These are phyloP conservation scores for Octopus sinensis DNA, from an alignment of 1,140 invertebrate species.

Conservation along the genomic window DNA sequence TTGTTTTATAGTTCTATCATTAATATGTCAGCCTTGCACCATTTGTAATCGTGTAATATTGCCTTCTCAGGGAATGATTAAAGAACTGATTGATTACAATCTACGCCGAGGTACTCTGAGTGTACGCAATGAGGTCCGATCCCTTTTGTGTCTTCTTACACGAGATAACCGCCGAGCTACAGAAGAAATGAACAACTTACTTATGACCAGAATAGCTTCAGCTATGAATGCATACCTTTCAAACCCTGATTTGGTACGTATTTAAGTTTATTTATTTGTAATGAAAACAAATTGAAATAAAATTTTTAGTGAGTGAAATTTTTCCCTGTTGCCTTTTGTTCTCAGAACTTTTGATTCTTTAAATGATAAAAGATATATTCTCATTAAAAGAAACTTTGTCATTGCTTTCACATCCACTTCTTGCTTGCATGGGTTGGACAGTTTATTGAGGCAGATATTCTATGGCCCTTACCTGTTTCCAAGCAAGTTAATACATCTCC, in stretches of 20 bases:
- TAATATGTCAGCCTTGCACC: background rate
- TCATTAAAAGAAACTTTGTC: no score
- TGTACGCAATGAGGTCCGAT: constrained; percentile 61
- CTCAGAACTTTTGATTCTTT: no score
- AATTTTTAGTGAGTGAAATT: no score
- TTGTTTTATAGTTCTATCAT: no score
- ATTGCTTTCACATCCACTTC: no score
- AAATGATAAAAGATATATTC: no score
- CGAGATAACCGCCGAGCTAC: constrained; percentile 84
- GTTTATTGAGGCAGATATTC: no score
- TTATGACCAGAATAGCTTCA: constrained; percentile 73
- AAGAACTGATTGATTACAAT: constrained; percentile 88
- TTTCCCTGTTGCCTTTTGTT: no score
- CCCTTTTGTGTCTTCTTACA: constrained; percentile 85
- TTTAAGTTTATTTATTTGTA: background rate
- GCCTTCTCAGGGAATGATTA: constrained; percentile 73
- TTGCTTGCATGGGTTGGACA: no score
- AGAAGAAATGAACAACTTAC: constrained; percentile 76
- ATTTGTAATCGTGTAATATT: background rate
- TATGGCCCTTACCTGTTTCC: no score
- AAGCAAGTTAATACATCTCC: no score
- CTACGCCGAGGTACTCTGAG: constrained; percentile 69
- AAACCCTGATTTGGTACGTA: constrained; percentile 64
- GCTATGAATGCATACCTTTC: constrained; percentile 59
- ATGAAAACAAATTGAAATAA: no score